phyloP scores from a whole-genome alignment of 2,113 vertebrate genomes.

The Pogona vitticeps region DNA sequence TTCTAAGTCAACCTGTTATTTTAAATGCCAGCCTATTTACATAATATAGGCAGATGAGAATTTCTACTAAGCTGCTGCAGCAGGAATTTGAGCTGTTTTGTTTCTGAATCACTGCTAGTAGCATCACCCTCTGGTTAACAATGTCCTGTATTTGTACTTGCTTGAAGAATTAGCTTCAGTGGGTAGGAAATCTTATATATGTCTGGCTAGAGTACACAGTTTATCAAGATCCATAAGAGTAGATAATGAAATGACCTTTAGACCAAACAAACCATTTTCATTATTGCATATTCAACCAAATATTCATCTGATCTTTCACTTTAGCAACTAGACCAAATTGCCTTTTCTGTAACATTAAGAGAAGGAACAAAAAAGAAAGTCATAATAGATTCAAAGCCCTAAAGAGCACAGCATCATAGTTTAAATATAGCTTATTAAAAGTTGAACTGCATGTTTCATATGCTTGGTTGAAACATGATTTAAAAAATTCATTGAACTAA shows the following conservation, averaged over 20 bases:
- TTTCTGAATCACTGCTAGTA: neutral
- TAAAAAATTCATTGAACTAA: conserved; percentile 40
- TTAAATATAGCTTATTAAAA: conserved; percentile 24
- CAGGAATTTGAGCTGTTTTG: neutral
- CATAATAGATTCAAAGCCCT: conserved; percentile 1
- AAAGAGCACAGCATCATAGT: neutral
- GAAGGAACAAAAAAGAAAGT: neutral
- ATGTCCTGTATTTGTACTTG: neutral
- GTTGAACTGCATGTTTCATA: conserved; percentile 25
- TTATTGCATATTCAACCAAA: neutral
- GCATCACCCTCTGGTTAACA: neutral
- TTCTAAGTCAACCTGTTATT: neutral
- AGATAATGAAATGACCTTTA: neutral
- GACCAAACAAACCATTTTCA: neutral
- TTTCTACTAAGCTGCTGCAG: neutral
- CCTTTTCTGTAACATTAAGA: neutral
- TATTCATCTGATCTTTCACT: neutral
- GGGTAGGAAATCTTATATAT: neutral
- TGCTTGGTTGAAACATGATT: conserved; percentile 39
- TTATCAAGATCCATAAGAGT: neutral
- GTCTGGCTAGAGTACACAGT: neutral
- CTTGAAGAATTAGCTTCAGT: neutral
- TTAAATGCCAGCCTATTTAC: neutral
- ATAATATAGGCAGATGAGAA: neutral
- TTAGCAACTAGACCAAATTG: neutral